A percentile compares a stretch with the other conserved stretches of the same genome.
Conservation (phyloP, 2,797 vertebrate genomes). For the Buphagus erythrorhynchus region DNA sequence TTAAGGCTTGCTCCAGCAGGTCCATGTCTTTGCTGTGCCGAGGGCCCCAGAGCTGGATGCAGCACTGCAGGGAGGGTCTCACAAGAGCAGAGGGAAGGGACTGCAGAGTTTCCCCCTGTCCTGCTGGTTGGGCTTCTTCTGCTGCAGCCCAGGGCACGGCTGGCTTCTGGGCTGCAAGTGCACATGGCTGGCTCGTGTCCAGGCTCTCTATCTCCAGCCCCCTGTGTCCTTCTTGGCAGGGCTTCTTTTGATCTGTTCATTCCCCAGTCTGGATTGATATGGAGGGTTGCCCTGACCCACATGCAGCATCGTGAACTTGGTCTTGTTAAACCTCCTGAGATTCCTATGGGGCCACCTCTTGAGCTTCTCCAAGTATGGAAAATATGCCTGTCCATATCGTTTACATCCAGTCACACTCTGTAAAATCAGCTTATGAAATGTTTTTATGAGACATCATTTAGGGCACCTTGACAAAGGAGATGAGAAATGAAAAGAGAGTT, state of each 20-base stretch:
- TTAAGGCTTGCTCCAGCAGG: not conserved
- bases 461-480: conserved; percentile 18
- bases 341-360: not conserved
- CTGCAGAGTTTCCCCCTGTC: not conserved
- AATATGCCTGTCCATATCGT: not conserved
- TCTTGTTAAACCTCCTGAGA: not conserved
- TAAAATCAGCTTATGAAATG: conserved; percentile 10
- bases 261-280: not conserved
- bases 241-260: not conserved
- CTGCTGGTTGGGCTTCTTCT: not conserved
- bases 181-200: not conserved
- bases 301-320: not conserved
- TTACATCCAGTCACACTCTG: not conserved
- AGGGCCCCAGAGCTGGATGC: not conserved
- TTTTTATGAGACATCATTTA: not conserved
- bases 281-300: accelerated
- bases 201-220: not conserved
- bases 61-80: not conserved
- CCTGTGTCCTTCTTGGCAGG: not conserved
- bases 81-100: not conserved
- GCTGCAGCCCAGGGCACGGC: not conserved
- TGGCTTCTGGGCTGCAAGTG: not conserved
- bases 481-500: conserved; percentile 43
- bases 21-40: not conserved
- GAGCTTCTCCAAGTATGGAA: not conserved